Evolutionary conservation across 2,113 vertebrate genomes (phyloP).

Genomic region (Colinus virginianus): DNA sequence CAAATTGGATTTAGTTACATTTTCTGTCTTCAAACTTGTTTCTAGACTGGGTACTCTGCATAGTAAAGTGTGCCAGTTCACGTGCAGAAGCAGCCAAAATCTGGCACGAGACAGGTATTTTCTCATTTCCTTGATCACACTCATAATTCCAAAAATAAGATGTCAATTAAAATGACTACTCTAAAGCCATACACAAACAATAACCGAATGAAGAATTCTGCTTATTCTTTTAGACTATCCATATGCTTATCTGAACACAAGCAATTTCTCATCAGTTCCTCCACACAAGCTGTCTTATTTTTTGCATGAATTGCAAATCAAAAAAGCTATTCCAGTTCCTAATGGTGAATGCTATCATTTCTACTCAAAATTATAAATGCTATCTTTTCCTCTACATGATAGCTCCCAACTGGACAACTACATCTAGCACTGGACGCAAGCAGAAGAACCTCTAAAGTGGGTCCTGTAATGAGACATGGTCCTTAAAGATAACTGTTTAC

Average conservation of each 20-base stretch:
- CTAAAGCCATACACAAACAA: not conserved
- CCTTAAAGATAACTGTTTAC: not conserved
- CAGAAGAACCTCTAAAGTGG: not conserved
- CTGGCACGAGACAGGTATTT: rapidly evolving
- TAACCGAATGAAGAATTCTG: not conserved
- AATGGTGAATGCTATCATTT: not conserved
- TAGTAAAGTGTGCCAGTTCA: not conserved
- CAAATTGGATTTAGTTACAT: not conserved
- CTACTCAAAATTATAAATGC: not conserved
- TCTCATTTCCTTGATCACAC: not conserved
- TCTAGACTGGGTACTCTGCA: not conserved
- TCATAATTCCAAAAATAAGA: not conserved
- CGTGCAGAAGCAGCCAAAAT: not conserved
- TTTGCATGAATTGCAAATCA: not conserved
- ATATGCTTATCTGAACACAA: not conserved
- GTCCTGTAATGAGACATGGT: not conserved
- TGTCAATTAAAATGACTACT: not conserved
- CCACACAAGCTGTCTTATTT: not conserved
- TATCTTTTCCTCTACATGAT: not conserved
- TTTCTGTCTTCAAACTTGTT: not conserved
- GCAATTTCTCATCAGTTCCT: not conserved
- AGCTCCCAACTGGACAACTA: not conserved
- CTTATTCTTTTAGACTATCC: not conserved
- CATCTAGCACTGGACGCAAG: not conserved
- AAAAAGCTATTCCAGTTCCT: not conserved